Evolutionary conservation across 1,140 invertebrate genomes (phyloP), one percentile per base, ranked within the genome.

Genomic region (Pomacea maculata): DNA sequence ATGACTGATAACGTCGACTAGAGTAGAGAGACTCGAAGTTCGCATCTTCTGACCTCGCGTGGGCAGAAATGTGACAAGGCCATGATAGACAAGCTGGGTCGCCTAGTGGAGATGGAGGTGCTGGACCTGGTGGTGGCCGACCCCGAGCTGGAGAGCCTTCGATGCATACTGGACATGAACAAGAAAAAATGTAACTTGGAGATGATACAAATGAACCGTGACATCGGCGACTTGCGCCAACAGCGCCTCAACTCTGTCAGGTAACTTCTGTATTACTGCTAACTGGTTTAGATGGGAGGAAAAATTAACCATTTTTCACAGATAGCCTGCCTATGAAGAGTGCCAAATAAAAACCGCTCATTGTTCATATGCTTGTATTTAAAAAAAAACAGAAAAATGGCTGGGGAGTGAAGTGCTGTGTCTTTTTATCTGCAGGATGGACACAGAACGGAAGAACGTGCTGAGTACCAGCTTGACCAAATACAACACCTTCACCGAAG

Each of bases 121-220:
- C 15, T 78, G 52, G 77, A 78, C 29, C 25, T n/a, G 19, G 77
- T 78, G 67, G 67, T 64, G 65, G 64, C 65, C 25, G 77, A 78
- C 65, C 77, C 54, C n/a, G 63, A 78, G 45, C 17, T 78, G 52
- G 77, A 78, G 65, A 54, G 57, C 19, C 21, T 70, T 34, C 34
- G 67, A 8, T n/a, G 12, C 45, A 29, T n/a, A 29, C 77, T 78
- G 21, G 1, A 5, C 25, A 8, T 17, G 1, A 8, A 15, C 65
- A 67, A 57, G 19, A 29, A 15, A 19, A 52, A 14, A 10, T 70
- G 52, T n/a, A 65, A 78, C 34, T 4, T 17, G 64, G 77, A 70
- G 77, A 1, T 78, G 17, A 15, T 1, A 17, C 34, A 17, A 19
- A 29, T 34, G 29, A 19, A 72, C n/a, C 21, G 52, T 9, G 10